phyloP scores from a whole-genome alignment of 2,888 invertebrate species.

The Caenorhabditis drosophilae region DNA sequence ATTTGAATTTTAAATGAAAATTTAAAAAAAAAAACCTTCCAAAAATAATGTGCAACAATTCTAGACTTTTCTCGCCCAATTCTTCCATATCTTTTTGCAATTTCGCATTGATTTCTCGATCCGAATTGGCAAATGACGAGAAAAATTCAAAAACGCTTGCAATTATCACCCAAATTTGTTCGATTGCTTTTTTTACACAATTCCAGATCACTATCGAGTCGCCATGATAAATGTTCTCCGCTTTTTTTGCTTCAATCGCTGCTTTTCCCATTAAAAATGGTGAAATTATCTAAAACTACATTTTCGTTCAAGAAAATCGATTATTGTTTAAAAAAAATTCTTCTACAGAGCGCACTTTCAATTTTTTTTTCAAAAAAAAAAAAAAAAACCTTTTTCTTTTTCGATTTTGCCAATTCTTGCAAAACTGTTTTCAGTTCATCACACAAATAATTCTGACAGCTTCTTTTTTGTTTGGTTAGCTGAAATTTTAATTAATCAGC shows the following conservation, averaged over 20 bases:
- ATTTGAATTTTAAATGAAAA: not conserved
- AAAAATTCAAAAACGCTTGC: slow-evolving; percentile 15
- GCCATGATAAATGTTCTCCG: slow-evolving; percentile 17
- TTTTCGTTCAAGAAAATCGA: no score
- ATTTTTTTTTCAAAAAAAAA: not conserved
- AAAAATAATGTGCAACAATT: slow-evolving; percentile 7
- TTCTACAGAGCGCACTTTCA: no score
- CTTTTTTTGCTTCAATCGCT: not conserved
- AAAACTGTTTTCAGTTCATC: slow-evolving; percentile 16
- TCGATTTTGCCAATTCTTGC: slow-evolving; percentile 6
- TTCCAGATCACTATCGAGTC: slow-evolving; percentile 17
- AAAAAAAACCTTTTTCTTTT: slow-evolving; percentile 9
- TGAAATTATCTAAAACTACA: no score
- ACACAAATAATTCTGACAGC: slow-evolving; percentile 25
- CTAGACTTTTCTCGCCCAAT: slow-evolving; percentile 17
- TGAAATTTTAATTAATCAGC: not conserved
- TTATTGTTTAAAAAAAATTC: no score
- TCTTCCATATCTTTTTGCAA: slow-evolving; percentile 25
- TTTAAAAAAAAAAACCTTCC: not conserved
- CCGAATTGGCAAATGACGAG: slow-evolving; percentile 1
- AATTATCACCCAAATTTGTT: slow-evolving; percentile 19
- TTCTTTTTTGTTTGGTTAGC: slow-evolving; percentile 15
- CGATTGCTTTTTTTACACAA: slow-evolving; percentile 21
- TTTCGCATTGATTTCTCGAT: slow-evolving; percentile 7
- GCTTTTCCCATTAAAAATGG: no score